A percentile compares a stretch with the other conserved stretches of the same genome.
phyloP scores from a whole-genome alignment of 2,888 invertebrate genomes.

The Drosophila pseudotakahashii region DNA sequence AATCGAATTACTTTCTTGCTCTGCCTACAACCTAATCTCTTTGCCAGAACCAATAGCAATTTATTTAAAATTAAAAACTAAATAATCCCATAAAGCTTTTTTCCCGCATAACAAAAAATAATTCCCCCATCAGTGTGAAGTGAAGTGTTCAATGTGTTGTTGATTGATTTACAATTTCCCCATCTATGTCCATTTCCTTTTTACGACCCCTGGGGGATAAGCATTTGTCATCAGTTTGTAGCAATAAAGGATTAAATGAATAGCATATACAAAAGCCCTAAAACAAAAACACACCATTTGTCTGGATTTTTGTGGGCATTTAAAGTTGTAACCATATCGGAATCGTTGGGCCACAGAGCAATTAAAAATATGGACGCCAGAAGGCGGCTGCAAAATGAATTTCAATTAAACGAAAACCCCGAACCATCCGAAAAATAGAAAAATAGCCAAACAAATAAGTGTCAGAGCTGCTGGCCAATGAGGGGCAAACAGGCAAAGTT shows the following conservation, averaged over 20 bases:
- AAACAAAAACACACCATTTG: conserved; percentile 22
- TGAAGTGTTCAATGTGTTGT: conserved; percentile 31
- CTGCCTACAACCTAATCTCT: not conserved
- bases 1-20: not conserved
- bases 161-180: conserved; percentile 39
- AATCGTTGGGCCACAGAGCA: conserved; percentile 17
- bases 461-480: conserved; percentile 1
- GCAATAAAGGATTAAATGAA: conserved; percentile 34
- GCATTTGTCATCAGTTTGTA: conserved; percentile 38
- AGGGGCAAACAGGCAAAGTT: conserved; percentile 38
- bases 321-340: conserved; percentile 5
- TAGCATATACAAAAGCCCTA: conserved; percentile 22
- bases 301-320: conserved; percentile 7
- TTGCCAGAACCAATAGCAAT: conserved; percentile 7
- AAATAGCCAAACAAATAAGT: conserved; percentile 46
- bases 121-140: conserved; percentile 1
- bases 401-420: conserved; percentile 53
- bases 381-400: conserved; percentile 32
- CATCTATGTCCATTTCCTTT: conserved; percentile 21
- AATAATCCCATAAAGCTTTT: conserved; percentile 15
- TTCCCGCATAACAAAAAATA: conserved; percentile 1
- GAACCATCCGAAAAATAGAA: conserved; percentile 19
- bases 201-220: conserved; percentile 22
- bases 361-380: conserved; percentile 31
- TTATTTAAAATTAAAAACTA: conserved; percentile 27